Conservation (phyloP, 2,113 vertebrate genomes). For the Fulmarus glacialis region DNA sequence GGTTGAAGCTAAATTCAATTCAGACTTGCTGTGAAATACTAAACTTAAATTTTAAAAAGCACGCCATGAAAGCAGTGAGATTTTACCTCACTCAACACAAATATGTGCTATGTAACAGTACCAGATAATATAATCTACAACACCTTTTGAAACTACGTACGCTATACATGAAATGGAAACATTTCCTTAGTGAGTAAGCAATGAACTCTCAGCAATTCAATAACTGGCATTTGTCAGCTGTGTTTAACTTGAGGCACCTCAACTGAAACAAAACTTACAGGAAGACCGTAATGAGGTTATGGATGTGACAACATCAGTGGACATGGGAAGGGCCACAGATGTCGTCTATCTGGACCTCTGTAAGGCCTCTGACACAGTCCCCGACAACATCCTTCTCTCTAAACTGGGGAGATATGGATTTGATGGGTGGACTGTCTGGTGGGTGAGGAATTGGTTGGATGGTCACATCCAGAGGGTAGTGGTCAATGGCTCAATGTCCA, state of each 20-base stretch:
- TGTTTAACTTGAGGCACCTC: not conserved
- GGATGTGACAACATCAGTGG: no score
- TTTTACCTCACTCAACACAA: not conserved
- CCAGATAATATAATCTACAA: not conserved
- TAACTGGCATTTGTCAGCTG: not conserved
- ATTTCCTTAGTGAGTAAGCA: not conserved
- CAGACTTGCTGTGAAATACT: not conserved
- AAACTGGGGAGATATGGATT: no score
- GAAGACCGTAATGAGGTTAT: not conserved
- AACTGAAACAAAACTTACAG: not conserved
- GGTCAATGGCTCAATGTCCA: no score
- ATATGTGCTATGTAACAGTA: not conserved
- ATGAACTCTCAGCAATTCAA: not conserved
- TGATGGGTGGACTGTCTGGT: no score
- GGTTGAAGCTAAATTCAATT: not conserved
- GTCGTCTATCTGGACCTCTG: no score
- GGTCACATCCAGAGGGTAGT: no score
- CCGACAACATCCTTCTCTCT: no score
- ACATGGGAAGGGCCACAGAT: no score
- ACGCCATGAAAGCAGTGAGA: not conserved
- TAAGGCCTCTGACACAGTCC: no score
- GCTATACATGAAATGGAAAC: not conserved
- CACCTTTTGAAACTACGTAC: accelerated
- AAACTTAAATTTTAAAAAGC: not conserved
- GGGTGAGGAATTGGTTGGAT: no score